Base-by-base conservation (phyloP, 2,888 invertebrate species). In the Hyposoter didymator region DNA sequence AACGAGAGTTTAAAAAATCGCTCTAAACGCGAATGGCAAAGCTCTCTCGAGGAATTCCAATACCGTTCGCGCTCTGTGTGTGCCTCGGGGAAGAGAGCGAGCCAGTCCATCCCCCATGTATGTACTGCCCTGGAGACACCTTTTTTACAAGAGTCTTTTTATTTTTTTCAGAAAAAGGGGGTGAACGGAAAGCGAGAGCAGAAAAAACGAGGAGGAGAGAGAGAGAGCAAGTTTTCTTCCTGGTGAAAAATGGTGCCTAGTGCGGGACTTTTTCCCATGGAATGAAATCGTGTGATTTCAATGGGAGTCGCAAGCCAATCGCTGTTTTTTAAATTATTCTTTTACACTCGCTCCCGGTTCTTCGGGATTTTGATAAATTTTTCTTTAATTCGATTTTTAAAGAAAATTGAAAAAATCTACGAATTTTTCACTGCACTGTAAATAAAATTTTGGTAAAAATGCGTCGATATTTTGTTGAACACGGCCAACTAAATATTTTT, bases 41-140 rank as follows among this genome's bases (percentile, higher is more conserved):
- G 84, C 81, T 81, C 81, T 72, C 73, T 52, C 55, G 28, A 28
- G 80, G 80, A 84, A 84, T 84, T 84, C 76, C 84, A 84, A 84
- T 84, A 81, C 81, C 81, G 78, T 84, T 78, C 75, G 76, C 81
- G n/a, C n/a, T n/a, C n/a, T n/a, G n/a, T n/a, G n/a, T 69, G 67
- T 84, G 80, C 72, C 67, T 64, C 73, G 39, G 39, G 76, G 66
- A 66, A 66, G 49, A 66, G 66, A 59, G 52, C 49, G 66, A 59
- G 52, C 49, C 35, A 52, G 32, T 52, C 32, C 43, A n/a, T 59
- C 55, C 43, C 62, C 43, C 62, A 64, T 62, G 47, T 62, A 74
- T 64, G 35, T 64, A 64, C 62, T 45, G 17, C 17, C 76, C 22
- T 52, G 67, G 84, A 81, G 84, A 81, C 80, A 81, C 84, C 73